Percentiles rank a stretch among this genome's conserved stretches.
These are phyloP conservation scores for Ptiloglossa arizonensis DNA, from an alignment of 1,140 invertebrate species.

Conservation along the genomic window DNA sequence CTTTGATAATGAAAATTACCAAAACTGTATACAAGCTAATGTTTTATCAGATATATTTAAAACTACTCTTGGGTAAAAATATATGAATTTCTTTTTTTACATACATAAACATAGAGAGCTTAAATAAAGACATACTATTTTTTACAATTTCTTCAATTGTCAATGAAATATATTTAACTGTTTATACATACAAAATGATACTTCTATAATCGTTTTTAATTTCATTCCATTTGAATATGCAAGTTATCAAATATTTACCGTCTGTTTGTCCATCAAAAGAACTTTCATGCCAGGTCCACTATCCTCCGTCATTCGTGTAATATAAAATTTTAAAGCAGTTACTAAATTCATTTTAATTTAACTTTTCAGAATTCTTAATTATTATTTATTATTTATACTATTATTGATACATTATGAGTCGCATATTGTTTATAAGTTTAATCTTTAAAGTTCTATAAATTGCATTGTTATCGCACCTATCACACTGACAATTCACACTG, in stretches of 20 bases:
- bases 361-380: neutral
- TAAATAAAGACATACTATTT: neutral
- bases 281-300: slow-evolving; percentile 99
- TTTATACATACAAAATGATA: slow-evolving; percentile 20
- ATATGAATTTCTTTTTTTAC: no score
- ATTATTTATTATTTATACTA: neutral
- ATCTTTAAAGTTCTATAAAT: neutral
- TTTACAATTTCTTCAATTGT: neutral
- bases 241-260: slow-evolving; percentile 83
- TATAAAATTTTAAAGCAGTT: slow-evolving; percentile 95
- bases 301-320: slow-evolving; percentile 98
- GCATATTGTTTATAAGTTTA: neutral
- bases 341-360: slow-evolving; percentile 92
- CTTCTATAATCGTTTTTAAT: neutral
- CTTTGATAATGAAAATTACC: no score
- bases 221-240: neutral
- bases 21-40: no score
- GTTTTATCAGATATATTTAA: no score
- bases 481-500: neutral
- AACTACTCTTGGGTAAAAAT: no score
- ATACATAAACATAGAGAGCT: no score
- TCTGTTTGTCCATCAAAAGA: slow-evolving; percentile 98
- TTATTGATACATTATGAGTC: slow-evolving; percentile 11
- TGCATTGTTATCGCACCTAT: neutral
- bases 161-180: slow-evolving; percentile 68